Evolutionary conservation across 2,888 invertebrate species (phyloP).

Genomic region (Orgyia antiqua): DNA sequence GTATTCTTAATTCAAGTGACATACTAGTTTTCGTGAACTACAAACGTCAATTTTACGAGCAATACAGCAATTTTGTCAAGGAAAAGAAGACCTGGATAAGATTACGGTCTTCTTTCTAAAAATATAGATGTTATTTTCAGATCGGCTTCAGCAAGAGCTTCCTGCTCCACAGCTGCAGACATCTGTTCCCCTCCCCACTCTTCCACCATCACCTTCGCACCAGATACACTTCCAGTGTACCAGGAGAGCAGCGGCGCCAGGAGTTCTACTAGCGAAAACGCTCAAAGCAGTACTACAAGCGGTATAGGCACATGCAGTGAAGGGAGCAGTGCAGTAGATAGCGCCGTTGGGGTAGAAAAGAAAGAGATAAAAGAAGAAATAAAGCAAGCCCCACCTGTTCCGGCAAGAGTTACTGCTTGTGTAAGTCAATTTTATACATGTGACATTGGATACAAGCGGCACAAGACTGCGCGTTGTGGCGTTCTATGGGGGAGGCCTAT

Average conservation of each 20-base stretch:
- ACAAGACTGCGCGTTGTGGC: no score
- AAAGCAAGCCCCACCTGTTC: conserved; percentile 38
- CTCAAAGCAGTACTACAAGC: conserved; percentile 5
- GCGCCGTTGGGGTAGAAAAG: conserved; percentile 7
- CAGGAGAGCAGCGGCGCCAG: conserved; percentile 3
- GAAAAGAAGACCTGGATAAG: no score
- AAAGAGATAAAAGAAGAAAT: conserved; percentile 15
- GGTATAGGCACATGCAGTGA: conserved; percentile 2
- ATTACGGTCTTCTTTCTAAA: no score
- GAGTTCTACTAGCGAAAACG: conserved; percentile 1
- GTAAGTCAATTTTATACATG: no score
- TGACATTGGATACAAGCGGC: no score
- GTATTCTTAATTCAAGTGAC: no score
- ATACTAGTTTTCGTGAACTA: no score
- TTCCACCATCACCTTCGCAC: conserved; percentile 9
- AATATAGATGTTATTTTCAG: no score
- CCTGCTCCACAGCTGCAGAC: conserved; percentile 32
- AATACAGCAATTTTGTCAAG: no score
- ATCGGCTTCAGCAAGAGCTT: conserved; percentile 29
- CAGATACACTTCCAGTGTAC: conserved; percentile 1
- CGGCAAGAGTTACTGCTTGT: conserved; percentile 30
- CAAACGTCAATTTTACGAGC: no score
- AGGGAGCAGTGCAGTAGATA: conserved; percentile 9
- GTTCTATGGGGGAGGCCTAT: no score
- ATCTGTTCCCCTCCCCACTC: conserved; percentile 15